phyloP scores from a whole-genome alignment of 92 coral and sea anemone species.

The Porites evermanni region DNA sequence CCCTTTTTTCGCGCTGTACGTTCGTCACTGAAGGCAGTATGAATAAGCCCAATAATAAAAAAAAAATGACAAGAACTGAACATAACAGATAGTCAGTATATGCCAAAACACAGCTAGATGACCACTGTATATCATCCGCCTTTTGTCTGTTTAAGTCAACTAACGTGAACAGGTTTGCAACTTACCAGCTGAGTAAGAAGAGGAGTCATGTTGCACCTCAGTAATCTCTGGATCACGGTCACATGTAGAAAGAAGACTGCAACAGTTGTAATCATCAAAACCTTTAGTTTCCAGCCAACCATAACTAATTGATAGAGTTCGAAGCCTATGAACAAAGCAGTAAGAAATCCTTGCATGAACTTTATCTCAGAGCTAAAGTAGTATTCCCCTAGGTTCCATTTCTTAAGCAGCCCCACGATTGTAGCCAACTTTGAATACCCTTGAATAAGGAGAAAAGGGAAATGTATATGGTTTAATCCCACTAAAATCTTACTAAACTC shows the following conservation, averaged over 20 bases:
- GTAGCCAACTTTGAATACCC: too few relatives aligned
- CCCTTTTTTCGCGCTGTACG: background rate
- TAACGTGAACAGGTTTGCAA: background rate
- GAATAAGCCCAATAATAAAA: background rate
- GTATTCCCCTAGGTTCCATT: too few relatives aligned
- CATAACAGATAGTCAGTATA: background rate
- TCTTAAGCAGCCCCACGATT: too few relatives aligned
- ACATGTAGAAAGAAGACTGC: background rate
- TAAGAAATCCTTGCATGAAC: too few relatives aligned
- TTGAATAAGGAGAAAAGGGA: too few relatives aligned
- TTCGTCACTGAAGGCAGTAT: background rate
- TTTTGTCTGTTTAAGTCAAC: too few relatives aligned
- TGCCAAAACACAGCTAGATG: background rate
- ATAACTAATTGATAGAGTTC: background rate
- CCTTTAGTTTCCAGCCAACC: conserved; percentile 23
- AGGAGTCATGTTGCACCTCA: conserved; percentile 23
- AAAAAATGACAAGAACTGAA: too few relatives aligned
- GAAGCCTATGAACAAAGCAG: background rate
- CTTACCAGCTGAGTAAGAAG: conserved; percentile 27
- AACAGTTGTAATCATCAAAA: background rate
- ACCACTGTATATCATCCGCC: background rate
- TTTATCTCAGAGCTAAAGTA: too few relatives aligned
- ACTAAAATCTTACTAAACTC: too few relatives aligned
- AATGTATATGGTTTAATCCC: too few relatives aligned
- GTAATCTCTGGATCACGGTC: background rate